These are phyloP conservation scores for Gymnarchus niloticus DNA, from an alignment of 2,113 vertebrate species.

Conservation along the genomic window DNA sequence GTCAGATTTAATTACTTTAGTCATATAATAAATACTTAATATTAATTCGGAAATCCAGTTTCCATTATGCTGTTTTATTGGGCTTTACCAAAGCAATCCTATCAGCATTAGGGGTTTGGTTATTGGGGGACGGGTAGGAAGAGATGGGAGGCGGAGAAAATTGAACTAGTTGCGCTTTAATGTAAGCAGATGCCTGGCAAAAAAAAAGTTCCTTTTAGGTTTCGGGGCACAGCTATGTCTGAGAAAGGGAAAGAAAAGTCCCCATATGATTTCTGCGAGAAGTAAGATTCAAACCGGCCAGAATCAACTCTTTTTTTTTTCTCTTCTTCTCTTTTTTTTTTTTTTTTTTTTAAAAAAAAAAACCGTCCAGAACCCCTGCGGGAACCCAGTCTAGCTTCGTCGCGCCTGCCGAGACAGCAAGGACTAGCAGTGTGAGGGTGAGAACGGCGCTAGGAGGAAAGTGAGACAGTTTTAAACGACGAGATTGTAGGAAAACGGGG, in stretches of 20 bases:
- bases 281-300: slow-evolving; percentile 40
- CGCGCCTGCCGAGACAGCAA: slow-evolving; percentile 38
- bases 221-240: not conserved
- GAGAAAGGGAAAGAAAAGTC: slow-evolving; percentile 28
- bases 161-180: not conserved
- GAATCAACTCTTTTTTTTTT: slow-evolving; percentile 32
- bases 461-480: not conserved
- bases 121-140: not conserved
- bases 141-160: not conserved
- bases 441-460: not conserved
- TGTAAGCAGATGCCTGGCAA: slow-evolving; percentile 1
- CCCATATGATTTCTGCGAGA: slow-evolving; percentile 28
- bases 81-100: not conserved
- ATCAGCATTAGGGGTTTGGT: not conserved
- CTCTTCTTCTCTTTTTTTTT: slow-evolving; percentile 35
- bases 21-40: not conserved
- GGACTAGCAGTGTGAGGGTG: not conserved
- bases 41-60: not conserved
- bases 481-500: slow-evolving; percentile 29
- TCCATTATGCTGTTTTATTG: not conserved
- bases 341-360: slow-evolving; percentile 23
- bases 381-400: slow-evolving; percentile 47
- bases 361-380: slow-evolving; percentile 46
- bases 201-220: not conserved
- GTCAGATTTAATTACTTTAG: not conserved